phyloP scores from a whole-genome alignment of 1,140 invertebrate species.

The Atopsyche davidsoni region DNA sequence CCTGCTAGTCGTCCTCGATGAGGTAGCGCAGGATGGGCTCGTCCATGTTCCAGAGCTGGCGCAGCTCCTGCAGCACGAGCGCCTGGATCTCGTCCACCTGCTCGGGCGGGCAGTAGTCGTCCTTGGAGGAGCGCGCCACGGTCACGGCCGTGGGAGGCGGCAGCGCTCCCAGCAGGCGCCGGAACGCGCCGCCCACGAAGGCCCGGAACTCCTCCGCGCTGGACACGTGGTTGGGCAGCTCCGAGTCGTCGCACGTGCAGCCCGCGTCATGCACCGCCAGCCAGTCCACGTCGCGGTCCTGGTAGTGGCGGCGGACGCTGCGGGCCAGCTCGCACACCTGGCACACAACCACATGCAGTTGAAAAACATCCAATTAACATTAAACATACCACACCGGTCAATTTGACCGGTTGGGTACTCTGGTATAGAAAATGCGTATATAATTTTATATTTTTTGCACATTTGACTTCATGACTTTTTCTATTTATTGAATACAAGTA shows the following conservation, averaged over 20 bases:
- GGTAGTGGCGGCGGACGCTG: slow-evolving; percentile 46
- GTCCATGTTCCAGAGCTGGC: slow-evolving; percentile 17
- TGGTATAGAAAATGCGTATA: too few species aligned
- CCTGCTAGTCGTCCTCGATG: not conserved
- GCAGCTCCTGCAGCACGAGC: slow-evolving; percentile 46
- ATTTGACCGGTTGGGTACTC: too few species aligned
- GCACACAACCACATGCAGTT: slow-evolving; percentile 29
- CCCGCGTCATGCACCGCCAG: slow-evolving; percentile 74
- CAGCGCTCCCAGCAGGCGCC: slow-evolving; percentile 56
- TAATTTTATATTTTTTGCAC: too few species aligned
- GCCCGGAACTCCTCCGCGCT: slow-evolving; percentile 58
- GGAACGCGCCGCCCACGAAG: slow-evolving; percentile 53
- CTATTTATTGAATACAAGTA: too few species aligned
- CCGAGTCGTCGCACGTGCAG: slow-evolving; percentile 76
- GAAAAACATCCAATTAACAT: too few species aligned
- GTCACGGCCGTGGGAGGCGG: slow-evolving; percentile 70
- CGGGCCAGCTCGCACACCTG: slow-evolving; percentile 47
- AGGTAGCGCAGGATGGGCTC: slow-evolving; percentile 22
- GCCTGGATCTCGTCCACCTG: slow-evolving; percentile 68
- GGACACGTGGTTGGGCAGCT: slow-evolving; percentile 76
- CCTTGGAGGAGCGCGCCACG: slow-evolving; percentile 73
- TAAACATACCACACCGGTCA: too few species aligned
- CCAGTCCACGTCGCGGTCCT: slow-evolving; percentile 67
- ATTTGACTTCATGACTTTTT: too few species aligned
- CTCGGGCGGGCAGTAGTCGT: slow-evolving; percentile 80